Conservation (phyloP, 2,888 invertebrate genomes). For the Nebria salina region DNA sequence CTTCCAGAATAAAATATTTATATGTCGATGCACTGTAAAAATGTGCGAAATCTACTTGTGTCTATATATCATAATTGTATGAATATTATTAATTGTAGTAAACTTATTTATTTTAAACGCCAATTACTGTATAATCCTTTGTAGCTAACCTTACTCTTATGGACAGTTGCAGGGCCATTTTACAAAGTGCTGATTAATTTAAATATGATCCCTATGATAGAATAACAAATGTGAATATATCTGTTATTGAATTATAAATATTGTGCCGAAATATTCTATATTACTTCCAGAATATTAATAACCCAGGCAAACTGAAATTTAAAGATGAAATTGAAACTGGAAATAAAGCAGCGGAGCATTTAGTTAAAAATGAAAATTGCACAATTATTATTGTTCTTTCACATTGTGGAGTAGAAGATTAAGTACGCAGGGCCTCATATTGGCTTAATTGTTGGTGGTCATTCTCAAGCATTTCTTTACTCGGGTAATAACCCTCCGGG, state of each 20-base stretch:
- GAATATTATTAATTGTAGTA: too few relatives aligned
- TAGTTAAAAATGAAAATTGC: conserved; percentile 70
- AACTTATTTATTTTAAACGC: too few relatives aligned
- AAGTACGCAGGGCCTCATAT: conserved; percentile 73
- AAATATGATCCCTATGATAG: too few relatives aligned
- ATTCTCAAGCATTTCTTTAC: conserved; percentile 83
- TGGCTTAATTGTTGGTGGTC: conserved; percentile 85
- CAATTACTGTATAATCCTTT: too few relatives aligned
- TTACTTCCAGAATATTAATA: conserved; percentile 69
- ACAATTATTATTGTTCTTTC: conserved; percentile 86
- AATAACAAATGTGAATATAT: too few relatives aligned
- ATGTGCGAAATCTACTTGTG: too few relatives aligned
- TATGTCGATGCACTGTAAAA: too few relatives aligned
- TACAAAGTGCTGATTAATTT: too few relatives aligned
- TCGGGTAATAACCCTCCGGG: conserved; percentile 63
- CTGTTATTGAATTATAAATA: not conserved
- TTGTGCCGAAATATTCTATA: not conserved
- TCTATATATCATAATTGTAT: too few relatives aligned
- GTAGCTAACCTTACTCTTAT: too few relatives aligned
- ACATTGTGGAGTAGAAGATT: conserved; percentile 79
- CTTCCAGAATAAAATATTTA: too few relatives aligned
- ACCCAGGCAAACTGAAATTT: conserved; percentile 73
- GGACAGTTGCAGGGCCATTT: too few relatives aligned
- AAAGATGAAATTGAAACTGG: conserved; percentile 74
- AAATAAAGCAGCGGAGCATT: conserved; percentile 71